phyloP scores from a whole-genome alignment of 2,113 vertebrate species.

The Columbina picui region DNA sequence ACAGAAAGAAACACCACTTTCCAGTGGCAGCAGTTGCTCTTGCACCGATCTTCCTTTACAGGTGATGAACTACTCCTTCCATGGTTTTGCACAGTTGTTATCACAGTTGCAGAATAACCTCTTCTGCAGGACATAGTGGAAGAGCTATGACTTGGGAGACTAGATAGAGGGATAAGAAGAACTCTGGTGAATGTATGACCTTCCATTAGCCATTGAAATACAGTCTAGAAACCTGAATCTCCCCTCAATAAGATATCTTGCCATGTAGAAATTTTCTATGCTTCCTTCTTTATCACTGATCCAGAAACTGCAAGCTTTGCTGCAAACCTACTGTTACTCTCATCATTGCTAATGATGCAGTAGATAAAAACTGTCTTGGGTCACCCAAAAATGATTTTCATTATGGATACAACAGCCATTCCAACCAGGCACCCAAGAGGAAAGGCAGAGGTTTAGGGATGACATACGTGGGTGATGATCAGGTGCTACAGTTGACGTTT shows the following conservation, averaged over 20 bases:
- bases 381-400: background rate
- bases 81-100: background rate
- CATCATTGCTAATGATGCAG: background rate
- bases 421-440: background rate
- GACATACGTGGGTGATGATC: background rate
- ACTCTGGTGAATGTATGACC: background rate
- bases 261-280: background rate
- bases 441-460: background rate
- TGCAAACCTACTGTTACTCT: background rate
- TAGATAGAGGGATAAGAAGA: background rate
- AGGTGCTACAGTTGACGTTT: accelerated
- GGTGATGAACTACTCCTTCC: background rate
- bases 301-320: background rate
- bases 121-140: background rate
- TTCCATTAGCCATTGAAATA: background rate
- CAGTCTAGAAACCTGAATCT: background rate
- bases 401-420: background rate
- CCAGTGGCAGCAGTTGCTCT: background rate
- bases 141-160: background rate
- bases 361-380: background rate
- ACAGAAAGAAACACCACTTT: background rate
- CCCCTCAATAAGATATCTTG: background rate
- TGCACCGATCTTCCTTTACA: background rate
- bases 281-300: background rate
- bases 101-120: background rate